Percentiles rank a stretch among this genome's conserved stretches.
Evolutionary conservation across 2,888 invertebrate genomes (phyloP).

Genomic region (Melanostoma mellinum): DNA sequence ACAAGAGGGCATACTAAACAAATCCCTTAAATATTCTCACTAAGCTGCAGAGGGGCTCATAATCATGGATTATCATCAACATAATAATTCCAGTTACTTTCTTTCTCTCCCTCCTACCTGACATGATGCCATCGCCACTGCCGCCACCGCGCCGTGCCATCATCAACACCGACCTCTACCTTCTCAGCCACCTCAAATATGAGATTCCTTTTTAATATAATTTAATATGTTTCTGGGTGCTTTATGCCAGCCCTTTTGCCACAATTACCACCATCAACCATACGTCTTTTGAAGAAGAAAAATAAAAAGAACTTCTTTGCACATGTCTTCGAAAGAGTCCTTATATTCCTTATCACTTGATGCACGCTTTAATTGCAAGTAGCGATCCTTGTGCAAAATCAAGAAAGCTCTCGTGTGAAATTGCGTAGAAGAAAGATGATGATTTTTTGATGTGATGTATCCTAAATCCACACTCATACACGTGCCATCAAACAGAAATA

Average conservation of each 20-base stretch:
- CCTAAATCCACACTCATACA: constrained; percentile 8
- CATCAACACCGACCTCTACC: neutral
- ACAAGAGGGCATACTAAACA: constrained; percentile 10
- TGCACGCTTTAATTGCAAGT: constrained; percentile 25
- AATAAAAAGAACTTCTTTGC: neutral
- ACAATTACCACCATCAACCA: neutral
- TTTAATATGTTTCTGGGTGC: constrained; percentile 3
- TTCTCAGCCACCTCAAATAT: neutral
- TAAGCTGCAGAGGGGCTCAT: constrained; percentile 15
- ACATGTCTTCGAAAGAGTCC: neutral
- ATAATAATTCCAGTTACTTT: constrained; percentile 6
- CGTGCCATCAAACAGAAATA: constrained; percentile 29
- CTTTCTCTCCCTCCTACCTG: too few species aligned
- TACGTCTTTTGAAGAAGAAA: constrained; percentile 1
- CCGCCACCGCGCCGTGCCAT: neutral
- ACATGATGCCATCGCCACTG: neutral
- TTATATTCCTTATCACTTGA: constrained; percentile 6
- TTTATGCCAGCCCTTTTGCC: neutral
- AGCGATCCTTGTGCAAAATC: constrained; percentile 16
- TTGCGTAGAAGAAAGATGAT: constrained; percentile 30
- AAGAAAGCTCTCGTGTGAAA: constrained; percentile 13
- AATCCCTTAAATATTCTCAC: constrained; percentile 6
- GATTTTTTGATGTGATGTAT: constrained; percentile 31
- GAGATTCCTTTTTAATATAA: constrained; percentile 23
- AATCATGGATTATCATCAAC: constrained; percentile 23